These are phyloP conservation scores for Manis javanica DNA, from an alignment of 2,797 vertebrate genomes.

Conservation along the genomic window DNA sequence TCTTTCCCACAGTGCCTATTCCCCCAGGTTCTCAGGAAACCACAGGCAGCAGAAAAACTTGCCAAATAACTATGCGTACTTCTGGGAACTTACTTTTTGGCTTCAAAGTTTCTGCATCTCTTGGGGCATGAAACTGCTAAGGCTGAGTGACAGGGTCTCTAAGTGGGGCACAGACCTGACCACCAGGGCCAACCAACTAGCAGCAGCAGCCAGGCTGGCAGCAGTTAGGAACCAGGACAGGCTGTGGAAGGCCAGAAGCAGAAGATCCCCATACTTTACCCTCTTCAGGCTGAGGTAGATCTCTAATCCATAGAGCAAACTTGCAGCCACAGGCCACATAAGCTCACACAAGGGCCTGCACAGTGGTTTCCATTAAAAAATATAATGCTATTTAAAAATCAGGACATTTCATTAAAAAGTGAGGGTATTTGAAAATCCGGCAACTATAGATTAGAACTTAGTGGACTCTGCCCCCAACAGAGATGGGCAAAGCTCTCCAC, in stretches of 20 bases:
- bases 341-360: not conserved
- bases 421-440: not conserved
- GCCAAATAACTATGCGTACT: not conserved
- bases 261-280: not conserved
- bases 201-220: not conserved
- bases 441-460: not conserved
- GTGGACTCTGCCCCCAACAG: not conserved
- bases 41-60: not conserved
- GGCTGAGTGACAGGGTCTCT: not conserved
- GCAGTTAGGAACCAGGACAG: not conserved
- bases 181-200: too few relatives aligned
- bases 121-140: not conserved
- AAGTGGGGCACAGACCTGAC: not conserved
- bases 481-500: not conserved
- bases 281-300: not conserved
- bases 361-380: not conserved
- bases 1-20: not conserved
- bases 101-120: not conserved
- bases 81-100: not conserved
- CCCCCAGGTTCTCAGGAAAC: not conserved
- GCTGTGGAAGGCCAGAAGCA: not conserved
- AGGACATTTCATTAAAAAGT: not conserved
- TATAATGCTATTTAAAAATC: not conserved
- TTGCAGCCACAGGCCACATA: not conserved
- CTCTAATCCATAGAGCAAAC: not conserved